phyloP scores from a whole-genome alignment of 2,113 vertebrate genomes.

The Vimba vimba region DNA sequence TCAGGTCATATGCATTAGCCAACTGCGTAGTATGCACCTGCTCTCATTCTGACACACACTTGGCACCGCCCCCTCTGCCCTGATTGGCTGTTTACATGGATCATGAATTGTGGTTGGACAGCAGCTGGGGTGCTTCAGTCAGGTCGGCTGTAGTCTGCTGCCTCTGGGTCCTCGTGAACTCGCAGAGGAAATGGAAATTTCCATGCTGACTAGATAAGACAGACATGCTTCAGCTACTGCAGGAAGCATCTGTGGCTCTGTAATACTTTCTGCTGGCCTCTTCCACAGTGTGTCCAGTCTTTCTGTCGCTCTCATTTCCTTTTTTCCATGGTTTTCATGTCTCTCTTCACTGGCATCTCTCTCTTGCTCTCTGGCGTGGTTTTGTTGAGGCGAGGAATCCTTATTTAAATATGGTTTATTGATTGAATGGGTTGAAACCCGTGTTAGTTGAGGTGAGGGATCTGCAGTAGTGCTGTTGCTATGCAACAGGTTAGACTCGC shows the following conservation, averaged over 20 bases:
- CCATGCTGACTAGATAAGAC: conserved; percentile 15
- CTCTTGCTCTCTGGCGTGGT: neutral
- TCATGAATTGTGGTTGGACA: conserved; percentile 12
- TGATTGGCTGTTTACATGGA: conserved; percentile 3
- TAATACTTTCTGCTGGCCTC: neutral
- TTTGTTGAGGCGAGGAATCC: neutral
- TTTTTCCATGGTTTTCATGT: neutral
- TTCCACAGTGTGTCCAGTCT: neutral
- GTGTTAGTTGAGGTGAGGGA: neutral
- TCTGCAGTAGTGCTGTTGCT: conserved; percentile 30
- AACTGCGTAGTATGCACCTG: neutral
- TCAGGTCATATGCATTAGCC: neutral
- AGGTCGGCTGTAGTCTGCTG: conserved; percentile 17
- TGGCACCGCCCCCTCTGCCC: neutral
- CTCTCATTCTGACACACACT: neutral
- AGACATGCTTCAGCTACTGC: neutral
- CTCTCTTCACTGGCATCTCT: neutral
- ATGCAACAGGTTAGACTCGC: conserved; percentile 12
- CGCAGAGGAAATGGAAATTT: conserved; percentile 34
- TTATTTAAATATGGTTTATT: neutral
- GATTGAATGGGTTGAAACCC: neutral
- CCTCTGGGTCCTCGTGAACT: conserved; percentile 4
- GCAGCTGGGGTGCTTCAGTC: neutral
- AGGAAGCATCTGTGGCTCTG: neutral
- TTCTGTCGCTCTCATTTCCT: neutral